These are phyloP conservation scores for Mongoloraphidia duomilia DNA, from an alignment of 2,888 invertebrate genomes.

Conservation along the genomic window DNA sequence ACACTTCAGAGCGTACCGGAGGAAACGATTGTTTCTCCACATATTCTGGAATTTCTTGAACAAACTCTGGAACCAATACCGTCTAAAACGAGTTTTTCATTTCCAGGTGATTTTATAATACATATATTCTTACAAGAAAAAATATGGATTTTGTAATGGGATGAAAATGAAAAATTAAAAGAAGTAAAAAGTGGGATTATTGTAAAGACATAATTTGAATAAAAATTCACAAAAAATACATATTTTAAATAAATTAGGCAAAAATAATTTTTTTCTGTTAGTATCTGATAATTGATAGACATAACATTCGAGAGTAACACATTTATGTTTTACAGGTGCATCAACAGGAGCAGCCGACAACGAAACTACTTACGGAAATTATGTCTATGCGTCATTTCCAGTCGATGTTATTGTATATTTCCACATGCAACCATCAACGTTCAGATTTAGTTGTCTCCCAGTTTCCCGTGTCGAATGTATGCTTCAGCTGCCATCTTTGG, in stretches of 20 bases:
- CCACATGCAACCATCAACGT: constrained; percentile 94
- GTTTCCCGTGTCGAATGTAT: constrained; percentile 92
- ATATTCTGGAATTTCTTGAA: constrained; percentile 91
- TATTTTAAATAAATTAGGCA: no score
- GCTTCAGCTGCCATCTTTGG: constrained; percentile 88
- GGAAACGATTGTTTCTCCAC: constrained; percentile 94
- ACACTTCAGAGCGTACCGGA: constrained; percentile 94
- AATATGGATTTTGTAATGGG: no score
- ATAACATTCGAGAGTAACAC: no score
- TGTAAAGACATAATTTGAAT: no score
- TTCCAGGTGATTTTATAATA: constrained; percentile 15
- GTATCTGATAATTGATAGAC: no score
- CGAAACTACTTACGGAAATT: constrained; percentile 54
- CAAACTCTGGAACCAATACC: constrained; percentile 95
- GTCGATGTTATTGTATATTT: constrained; percentile 98
- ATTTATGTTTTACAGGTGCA: no score
- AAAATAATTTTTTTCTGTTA: no score
- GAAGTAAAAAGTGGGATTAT: no score
- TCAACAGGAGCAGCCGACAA: constrained; percentile 26
- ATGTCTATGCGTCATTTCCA: constrained; percentile 87
- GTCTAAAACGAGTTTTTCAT: constrained; percentile 28
- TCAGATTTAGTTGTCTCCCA: constrained; percentile 90
- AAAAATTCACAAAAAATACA: no score
- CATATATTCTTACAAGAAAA: not conserved
- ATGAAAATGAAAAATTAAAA: no score